These are phyloP conservation scores for Rhipidura dahli DNA, from an alignment of 2,113 vertebrate species.

Conservation along the genomic window DNA sequence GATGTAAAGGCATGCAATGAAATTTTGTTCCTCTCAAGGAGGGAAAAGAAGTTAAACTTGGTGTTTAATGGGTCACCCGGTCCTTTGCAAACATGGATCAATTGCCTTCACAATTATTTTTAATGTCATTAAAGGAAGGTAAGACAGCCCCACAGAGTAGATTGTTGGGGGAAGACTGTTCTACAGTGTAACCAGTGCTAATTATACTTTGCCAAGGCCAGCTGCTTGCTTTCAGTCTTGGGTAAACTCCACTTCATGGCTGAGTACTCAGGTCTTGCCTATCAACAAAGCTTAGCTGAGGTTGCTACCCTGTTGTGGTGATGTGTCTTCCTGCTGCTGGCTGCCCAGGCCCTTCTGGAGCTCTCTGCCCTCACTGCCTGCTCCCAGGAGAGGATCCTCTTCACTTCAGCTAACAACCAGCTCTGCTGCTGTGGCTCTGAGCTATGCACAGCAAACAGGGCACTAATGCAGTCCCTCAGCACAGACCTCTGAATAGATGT, in stretches of 20 bases:
- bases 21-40: not conserved
- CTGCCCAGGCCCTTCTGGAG: not conserved
- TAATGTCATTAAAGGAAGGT: not conserved
- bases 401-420: not conserved
- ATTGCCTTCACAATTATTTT: not conserved
- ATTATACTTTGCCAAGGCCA: not conserved
- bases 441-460: not conserved
- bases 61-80: not conserved
- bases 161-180: not conserved
- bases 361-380: not conserved
- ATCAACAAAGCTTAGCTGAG: not conserved
- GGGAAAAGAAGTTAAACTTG: not conserved
- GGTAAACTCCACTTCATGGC: fast-evolving
- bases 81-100: not conserved
- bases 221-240: not conserved
- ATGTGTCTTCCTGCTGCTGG: not conserved
- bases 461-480: not conserved
- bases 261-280: not conserved
- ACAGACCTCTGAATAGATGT: not conserved
- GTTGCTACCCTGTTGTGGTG: fast-evolving
- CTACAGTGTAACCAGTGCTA: not conserved
- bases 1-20: not conserved
- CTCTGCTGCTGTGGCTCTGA: not conserved
- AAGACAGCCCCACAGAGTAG: not conserved
- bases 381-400: not conserved